Evolutionary conservation across 1,140 invertebrate species (phyloP).

Genomic region (Drosophila arawakana): DNA sequence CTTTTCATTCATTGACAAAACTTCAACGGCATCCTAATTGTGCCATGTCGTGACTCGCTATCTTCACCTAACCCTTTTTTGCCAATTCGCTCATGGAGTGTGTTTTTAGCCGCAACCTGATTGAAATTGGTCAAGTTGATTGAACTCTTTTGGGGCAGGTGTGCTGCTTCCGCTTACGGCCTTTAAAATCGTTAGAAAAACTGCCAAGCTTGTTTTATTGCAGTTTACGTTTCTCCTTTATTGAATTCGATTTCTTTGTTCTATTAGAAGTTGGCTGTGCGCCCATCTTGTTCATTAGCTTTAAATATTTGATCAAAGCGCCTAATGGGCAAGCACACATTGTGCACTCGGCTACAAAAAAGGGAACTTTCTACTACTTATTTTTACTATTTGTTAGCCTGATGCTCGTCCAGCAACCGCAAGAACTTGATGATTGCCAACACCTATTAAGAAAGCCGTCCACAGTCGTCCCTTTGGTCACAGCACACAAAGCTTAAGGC

Average conservation of each 20-base stretch:
- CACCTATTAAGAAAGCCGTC: conserved; percentile 62
- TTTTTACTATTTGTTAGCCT: conserved; percentile 28
- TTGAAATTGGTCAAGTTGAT: conserved; percentile 76
- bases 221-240: conserved; percentile 15
- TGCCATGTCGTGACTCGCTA: conserved; percentile 65
- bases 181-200: conserved; percentile 52
- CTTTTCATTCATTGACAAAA: conserved; percentile 77
- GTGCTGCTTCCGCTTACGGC: conserved; percentile 9
- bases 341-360: conserved; percentile 15
- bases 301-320: conserved; percentile 77
- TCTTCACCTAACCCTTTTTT: conserved; percentile 1
- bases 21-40: conserved; percentile 74
- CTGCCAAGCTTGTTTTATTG: conserved; percentile 55
- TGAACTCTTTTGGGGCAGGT: conserved; percentile 59
- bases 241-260: conserved; percentile 22
- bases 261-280: conserved; percentile 42
- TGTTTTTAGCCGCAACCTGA: conserved; percentile 66
- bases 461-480: conserved; percentile 4
- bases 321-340: conserved; percentile 55
- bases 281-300: conserved; percentile 73
- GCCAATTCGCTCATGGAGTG: conserved; percentile 14
- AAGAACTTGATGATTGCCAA: conserved; percentile 68
- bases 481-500: conserved; percentile 59
- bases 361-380: conserved; percentile 9
- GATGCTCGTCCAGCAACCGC: conserved; percentile 35